phyloP scores from a whole-genome alignment of 2,113 vertebrate species.

The Nyctereutes procyonoides region DNA sequence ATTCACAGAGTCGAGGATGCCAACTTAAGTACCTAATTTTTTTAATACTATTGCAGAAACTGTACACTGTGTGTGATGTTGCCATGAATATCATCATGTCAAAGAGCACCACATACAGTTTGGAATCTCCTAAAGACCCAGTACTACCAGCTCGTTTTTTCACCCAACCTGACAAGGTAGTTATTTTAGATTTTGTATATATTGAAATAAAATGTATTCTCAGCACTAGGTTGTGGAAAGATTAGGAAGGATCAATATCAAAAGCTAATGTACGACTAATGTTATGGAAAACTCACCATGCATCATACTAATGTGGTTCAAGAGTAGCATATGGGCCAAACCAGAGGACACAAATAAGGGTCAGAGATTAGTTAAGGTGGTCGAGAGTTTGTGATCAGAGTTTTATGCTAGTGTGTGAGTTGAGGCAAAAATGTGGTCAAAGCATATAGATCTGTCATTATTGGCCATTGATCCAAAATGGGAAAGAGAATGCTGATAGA shows the following conservation, averaged over 20 bases:
- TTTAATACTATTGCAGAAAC: slow-evolving; percentile 89
- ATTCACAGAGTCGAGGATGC: not conserved
- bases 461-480: not conserved
- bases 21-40: not conserved
- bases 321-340: not conserved
- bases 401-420: not conserved
- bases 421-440: not conserved
- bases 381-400: not conserved
- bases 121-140: slow-evolving; percentile 99
- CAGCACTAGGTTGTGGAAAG: not conserved
- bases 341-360: not conserved
- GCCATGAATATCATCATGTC: slow-evolving; percentile 99
- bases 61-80: slow-evolving; percentile 99
- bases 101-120: slow-evolving; percentile 99
- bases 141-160: slow-evolving; percentile 96
- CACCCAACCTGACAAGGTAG: slow-evolving; percentile 98
- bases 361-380: not conserved
- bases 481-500: not conserved
- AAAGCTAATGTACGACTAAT: not conserved
- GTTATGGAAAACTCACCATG: not conserved
- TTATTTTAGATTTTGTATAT: slow-evolving; percentile 44
- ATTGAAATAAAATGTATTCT: slow-evolving; percentile 5
- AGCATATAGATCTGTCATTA: not conserved
- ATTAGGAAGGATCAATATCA: not conserved
- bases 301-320: not conserved